A percentile compares a stretch with the other conserved stretches of the same genome.
These are phyloP conservation scores for Pantala flavescens DNA, from an alignment of 1,140 invertebrate species.

Conservation along the genomic window DNA sequence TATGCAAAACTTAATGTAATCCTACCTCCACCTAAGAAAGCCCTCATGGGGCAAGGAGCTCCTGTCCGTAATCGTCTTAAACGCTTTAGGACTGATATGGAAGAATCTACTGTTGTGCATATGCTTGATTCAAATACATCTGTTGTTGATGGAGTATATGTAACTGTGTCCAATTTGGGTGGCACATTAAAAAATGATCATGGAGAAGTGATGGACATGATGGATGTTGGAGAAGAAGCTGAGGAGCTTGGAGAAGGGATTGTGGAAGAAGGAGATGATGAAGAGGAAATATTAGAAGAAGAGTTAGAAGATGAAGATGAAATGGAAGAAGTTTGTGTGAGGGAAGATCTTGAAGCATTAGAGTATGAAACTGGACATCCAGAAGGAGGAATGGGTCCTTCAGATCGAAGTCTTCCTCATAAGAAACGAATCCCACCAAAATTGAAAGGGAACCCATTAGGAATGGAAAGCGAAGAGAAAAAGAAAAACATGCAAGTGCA, in stretches of 20 bases:
- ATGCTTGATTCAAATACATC: background rate
- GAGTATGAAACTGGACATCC: conserved; percentile 28
- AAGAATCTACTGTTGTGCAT: background rate
- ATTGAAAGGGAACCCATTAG: conserved; percentile 34
- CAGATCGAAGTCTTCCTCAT: conserved; percentile 46
- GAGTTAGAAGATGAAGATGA: conserved; percentile 17
- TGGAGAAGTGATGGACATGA: background rate
- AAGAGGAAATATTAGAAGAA: conserved; percentile 19
- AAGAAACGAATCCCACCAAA: conserved; percentile 48
- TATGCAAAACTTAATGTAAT: conserved; percentile 1
- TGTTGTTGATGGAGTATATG: background rate
- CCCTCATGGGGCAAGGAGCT: background rate
- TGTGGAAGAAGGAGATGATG: conserved; percentile 19
- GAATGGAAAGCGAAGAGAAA: conserved; percentile 27
- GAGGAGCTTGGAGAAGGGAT: conserved; percentile 11
- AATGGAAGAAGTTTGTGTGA: background rate
- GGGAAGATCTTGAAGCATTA: conserved; percentile 25
- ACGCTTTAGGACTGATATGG: background rate
- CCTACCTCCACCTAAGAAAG: background rate
- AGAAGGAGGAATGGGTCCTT: conserved; percentile 10
- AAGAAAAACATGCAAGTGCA: conserved; percentile 20
- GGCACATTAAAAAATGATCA: background rate
- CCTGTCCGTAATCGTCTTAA: background rate
- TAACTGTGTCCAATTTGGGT: background rate
- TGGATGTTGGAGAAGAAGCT: background rate